Percentiles rank a stretch among this genome's conserved stretches.
These are phyloP conservation scores for Cephonodes hylas DNA, from an alignment of 2,888 invertebrate species.

Conservation along the genomic window DNA sequence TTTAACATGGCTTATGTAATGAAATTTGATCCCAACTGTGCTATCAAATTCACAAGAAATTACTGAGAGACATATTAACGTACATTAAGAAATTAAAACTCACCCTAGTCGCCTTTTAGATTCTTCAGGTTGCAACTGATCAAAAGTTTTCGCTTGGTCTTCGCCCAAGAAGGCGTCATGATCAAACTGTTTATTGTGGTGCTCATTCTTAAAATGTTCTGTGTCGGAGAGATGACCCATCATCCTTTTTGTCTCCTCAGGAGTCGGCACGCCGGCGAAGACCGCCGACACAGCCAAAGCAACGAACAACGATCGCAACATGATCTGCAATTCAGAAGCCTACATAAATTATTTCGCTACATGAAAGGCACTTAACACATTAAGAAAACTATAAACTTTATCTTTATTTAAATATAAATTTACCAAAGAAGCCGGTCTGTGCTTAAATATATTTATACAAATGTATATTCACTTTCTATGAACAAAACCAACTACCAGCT, in stretches of 20 bases:
- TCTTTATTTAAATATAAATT: not conserved
- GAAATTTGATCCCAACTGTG: not conserved
- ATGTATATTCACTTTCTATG: not conserved
- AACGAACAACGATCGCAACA: constrained; percentile 63
- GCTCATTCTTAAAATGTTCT: constrained; percentile 89
- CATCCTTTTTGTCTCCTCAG: constrained; percentile 85
- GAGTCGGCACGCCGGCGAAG: constrained; percentile 84
- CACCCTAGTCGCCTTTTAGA: constrained; percentile 93
- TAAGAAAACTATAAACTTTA: not conserved
- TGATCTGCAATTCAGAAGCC: too few species aligned
- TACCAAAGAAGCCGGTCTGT: not conserved
- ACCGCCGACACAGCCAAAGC: constrained; percentile 64
- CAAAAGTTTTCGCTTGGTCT: constrained; percentile 95
- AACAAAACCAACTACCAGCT: constrained; percentile 29
- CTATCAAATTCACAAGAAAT: not conserved
- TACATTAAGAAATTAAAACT: constrained; percentile 19
- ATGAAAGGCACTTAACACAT: not conserved
- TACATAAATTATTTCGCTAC: not conserved
- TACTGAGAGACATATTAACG: not conserved
- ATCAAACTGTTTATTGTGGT: constrained; percentile 95
- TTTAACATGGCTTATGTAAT: not conserved
- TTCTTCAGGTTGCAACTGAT: constrained; percentile 96
- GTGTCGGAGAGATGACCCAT: constrained; percentile 87
- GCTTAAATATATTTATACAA: not conserved
- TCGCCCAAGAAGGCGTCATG: constrained; percentile 99